phyloP scores from a whole-genome alignment of 2,888 invertebrate species.

The Dione juno region DNA sequence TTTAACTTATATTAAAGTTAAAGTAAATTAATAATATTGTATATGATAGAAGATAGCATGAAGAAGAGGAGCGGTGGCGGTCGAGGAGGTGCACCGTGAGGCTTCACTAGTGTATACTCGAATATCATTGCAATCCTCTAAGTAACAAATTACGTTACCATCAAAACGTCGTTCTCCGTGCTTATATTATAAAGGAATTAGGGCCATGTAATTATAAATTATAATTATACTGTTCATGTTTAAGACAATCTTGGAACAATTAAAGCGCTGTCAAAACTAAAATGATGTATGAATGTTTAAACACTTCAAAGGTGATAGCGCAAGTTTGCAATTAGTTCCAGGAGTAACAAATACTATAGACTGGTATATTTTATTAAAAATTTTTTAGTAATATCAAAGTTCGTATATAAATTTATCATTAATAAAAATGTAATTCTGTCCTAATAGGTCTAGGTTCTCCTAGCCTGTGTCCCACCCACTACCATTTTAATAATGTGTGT shows the following conservation, averaged over 20 bases:
- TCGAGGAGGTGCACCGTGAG: no score
- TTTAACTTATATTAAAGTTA: no score
- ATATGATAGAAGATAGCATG: no score
- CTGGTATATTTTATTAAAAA: slow-evolving; percentile 3
- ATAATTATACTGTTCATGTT: slow-evolving; percentile 15
- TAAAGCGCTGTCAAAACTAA: slow-evolving; percentile 10
- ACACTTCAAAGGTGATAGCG: slow-evolving; percentile 12
- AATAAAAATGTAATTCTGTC: not conserved
- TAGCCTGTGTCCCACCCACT: no score
- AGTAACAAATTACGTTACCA: no score
- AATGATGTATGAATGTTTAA: slow-evolving; percentile 17
- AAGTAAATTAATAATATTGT: no score
- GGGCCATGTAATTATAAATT: not conserved
- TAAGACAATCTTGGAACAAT: not conserved
- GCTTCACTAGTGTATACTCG: no score
- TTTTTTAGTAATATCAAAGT: not conserved
- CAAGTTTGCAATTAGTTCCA: slow-evolving; percentile 10
- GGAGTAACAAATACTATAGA: slow-evolving; percentile 6
- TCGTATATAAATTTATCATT: not conserved
- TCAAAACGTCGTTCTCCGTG: no score
- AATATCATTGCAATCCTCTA: no score
- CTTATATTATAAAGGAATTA: not conserved
- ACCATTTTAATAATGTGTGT: no score
- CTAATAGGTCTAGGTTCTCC: no score
- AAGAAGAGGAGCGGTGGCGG: no score